A percentile compares a stretch with the other conserved stretches of the same genome.
These are phyloP conservation scores for Manacus vitellinus DNA, from an alignment of 2,113 vertebrate genomes.

Conservation along the genomic window DNA sequence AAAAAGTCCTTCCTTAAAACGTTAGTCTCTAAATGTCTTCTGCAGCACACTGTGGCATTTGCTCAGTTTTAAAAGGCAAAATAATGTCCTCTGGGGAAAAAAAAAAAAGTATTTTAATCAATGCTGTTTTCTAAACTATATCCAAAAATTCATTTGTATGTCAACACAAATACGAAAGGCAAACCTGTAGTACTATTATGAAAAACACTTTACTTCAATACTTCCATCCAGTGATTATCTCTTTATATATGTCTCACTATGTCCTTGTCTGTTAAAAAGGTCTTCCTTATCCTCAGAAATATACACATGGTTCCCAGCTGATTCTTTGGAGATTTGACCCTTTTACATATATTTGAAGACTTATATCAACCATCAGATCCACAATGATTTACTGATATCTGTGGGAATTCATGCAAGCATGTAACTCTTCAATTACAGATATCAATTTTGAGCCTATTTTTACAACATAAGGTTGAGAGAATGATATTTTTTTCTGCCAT, in stretches of 20 bases:
- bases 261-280: background rate
- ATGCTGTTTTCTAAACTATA: background rate
- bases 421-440: background rate
- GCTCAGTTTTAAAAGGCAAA: background rate
- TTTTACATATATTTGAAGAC: background rate
- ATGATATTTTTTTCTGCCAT: background rate
- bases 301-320: background rate
- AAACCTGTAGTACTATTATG: background rate
- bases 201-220: background rate
- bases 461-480: background rate
- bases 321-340: background rate
- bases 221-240: fast-evolving
- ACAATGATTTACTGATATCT: background rate
- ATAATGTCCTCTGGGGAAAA: background rate
- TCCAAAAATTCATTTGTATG: background rate
- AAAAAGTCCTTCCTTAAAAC: background rate
- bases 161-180: background rate
- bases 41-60: background rate
- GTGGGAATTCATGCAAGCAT: background rate
- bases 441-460: background rate
- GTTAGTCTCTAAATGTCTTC: background rate
- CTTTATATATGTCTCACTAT: background rate
- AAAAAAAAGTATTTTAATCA: background rate
- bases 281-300: background rate
- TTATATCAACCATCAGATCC: background rate